Base-by-base conservation (phyloP, 1,140 invertebrate genomes). In the Pomacea maculata region DNA sequence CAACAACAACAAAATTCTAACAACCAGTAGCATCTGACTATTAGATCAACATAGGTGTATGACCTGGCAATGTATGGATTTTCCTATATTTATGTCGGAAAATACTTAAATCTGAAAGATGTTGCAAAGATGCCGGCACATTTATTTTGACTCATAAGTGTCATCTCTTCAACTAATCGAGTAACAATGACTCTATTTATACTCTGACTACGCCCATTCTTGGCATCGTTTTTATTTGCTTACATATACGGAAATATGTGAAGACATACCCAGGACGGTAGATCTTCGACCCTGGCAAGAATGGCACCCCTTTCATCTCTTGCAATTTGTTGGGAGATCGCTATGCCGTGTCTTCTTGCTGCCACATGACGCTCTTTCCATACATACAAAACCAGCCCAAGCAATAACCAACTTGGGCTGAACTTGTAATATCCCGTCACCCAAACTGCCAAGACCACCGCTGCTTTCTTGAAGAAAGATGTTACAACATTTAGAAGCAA, bases 241-340 rank as follows among this genome's bases (percentile, higher is more conserved):
- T 45, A 34, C 6, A 65, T 54, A 11, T 29, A 45, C 25, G 5
- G 52, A 74, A 52, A 52, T 21, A 29, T 45, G 72, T 29, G 21
- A 25, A n/a, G 52, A 61, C 82, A 93, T 90, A 96, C 96, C 97
- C 97, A 98, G 25, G 96, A 95, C 11, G 97, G 97, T 83, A 98
- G 92, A 92, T 98, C 96, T 88, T 96, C 80, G 68, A 98, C 93
- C 88, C 95, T 92, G 6, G 95, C 96, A 71, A 96, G 92, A 79
- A 98, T 95, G 45, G 97, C 94, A 85, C 96, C 95, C 91, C 97
- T 96, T 92, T 98, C 97, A 83, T 95, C 95, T 25, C 95, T 89
- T 15, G 95, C 95, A 25, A 95, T 94, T 19, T 95, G 94, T 92
- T 97, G 96, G 52, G 96, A 95, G 79, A 96, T 93, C 83, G 94